Evolutionary conservation across 1,140 invertebrate genomes (phyloP).

Genomic region (Pseudomyrmex sp.): DNA sequence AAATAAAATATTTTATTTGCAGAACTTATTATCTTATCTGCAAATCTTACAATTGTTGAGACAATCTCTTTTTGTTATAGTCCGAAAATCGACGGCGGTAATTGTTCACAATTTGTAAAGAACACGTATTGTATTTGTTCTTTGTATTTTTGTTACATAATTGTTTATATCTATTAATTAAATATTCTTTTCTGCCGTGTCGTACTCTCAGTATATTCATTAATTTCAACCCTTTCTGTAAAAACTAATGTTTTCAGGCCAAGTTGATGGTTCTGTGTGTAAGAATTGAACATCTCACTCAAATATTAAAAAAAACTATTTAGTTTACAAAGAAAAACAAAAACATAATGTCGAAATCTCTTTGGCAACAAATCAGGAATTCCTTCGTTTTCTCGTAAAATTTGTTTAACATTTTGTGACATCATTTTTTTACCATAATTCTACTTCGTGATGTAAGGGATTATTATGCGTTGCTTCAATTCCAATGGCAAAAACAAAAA

Average conservation of each 20-base stretch:
- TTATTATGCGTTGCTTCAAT: neutral
- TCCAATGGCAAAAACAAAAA: neutral
- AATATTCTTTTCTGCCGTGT: neutral
- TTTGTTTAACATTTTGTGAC: neutral
- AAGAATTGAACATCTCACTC: neutral
- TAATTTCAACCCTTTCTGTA: neutral
- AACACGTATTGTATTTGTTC: neutral
- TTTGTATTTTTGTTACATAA: neutral
- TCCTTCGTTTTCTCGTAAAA: neutral
- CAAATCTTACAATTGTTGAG: too few relatives aligned
- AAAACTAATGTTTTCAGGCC: neutral
- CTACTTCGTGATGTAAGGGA: neutral
- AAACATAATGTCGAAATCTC: neutral
- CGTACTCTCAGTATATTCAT: neutral
- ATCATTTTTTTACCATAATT: neutral
- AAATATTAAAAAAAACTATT: conserved; percentile 3
- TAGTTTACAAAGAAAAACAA: neutral
- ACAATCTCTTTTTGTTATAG: too few relatives aligned
- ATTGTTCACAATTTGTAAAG: too few relatives aligned
- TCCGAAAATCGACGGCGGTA: too few relatives aligned
- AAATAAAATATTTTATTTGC: too few relatives aligned
- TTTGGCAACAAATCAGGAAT: neutral
- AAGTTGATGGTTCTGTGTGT: too few relatives aligned
- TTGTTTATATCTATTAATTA: too few relatives aligned
- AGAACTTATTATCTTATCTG: too few relatives aligned